Conservation (phyloP, 2,797 vertebrate species). For the Gambusia yucatana region DNA sequence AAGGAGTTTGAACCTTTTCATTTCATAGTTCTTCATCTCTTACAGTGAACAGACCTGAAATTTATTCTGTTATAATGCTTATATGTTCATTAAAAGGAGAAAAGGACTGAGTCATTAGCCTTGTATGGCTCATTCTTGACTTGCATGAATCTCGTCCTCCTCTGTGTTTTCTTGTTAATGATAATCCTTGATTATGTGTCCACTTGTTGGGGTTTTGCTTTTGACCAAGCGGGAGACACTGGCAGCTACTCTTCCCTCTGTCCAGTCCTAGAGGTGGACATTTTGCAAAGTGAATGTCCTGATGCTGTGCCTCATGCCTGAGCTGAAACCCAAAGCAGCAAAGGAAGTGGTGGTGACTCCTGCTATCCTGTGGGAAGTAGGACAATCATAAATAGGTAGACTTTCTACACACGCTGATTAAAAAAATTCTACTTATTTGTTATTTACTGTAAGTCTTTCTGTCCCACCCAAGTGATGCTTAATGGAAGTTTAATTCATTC, state of each 20-base stretch:
- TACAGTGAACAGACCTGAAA: background rate
- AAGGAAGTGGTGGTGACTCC: background rate
- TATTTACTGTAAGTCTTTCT: background rate
- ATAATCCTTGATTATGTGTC: background rate
- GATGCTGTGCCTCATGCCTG: background rate
- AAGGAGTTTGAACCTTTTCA: background rate
- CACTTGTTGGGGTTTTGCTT: background rate
- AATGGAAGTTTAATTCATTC: background rate
- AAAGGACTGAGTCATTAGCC: background rate
- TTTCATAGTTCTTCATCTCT: background rate
- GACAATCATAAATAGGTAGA: background rate
- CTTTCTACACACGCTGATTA: background rate
- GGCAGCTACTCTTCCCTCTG: background rate
- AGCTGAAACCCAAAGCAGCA: background rate
- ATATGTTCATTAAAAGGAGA: background rate
- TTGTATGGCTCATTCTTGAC: background rate
- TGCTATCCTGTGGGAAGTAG: background rate
- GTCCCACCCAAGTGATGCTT: background rate
- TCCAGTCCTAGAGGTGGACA: background rate
- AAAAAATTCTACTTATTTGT: background rate
- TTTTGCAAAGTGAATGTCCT: background rate
- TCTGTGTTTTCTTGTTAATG: background rate
- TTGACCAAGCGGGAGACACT: background rate
- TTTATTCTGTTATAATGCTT: background rate
- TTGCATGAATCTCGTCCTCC: background rate